Percentiles rank a stretch among this genome's conserved stretches.
phyloP scores from a whole-genome alignment of 2,113 vertebrate genomes.

The Vombatus ursinus region DNA sequence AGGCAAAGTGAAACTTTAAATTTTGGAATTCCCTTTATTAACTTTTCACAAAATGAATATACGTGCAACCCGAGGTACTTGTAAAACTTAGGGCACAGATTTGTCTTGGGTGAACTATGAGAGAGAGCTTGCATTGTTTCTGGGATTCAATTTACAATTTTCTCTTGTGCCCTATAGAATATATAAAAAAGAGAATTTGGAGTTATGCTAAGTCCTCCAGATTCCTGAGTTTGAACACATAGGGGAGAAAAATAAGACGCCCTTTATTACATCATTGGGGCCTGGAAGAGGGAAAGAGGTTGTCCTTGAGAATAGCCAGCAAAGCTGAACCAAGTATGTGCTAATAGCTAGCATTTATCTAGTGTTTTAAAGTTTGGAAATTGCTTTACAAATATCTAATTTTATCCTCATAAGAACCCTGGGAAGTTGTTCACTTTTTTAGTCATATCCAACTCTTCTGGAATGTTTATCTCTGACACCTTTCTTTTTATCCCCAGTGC shows the following conservation, averaged over 20 bases:
- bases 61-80: background rate
- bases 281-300: background rate
- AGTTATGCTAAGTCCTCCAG: background rate
- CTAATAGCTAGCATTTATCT: background rate
- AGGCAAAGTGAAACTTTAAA: constrained; percentile 51
- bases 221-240: background rate
- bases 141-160: background rate
- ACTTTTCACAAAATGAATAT: constrained; percentile 15
- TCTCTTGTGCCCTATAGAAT: background rate
- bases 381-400: background rate
- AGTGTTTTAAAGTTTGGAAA: background rate
- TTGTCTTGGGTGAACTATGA: background rate
- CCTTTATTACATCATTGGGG: background rate
- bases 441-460: background rate
- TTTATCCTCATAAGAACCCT: background rate
- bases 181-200: background rate
- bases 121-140: background rate
- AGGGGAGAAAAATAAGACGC: background rate
- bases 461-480: background rate
- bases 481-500: background rate
- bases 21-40: background rate
- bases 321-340: background rate
- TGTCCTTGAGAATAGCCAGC: background rate
- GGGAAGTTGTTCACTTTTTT: background rate
- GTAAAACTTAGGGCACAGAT: background rate